Base-by-base conservation (phyloP, 2,797 vertebrate species). In the Leptodactylus fallax region DNA sequence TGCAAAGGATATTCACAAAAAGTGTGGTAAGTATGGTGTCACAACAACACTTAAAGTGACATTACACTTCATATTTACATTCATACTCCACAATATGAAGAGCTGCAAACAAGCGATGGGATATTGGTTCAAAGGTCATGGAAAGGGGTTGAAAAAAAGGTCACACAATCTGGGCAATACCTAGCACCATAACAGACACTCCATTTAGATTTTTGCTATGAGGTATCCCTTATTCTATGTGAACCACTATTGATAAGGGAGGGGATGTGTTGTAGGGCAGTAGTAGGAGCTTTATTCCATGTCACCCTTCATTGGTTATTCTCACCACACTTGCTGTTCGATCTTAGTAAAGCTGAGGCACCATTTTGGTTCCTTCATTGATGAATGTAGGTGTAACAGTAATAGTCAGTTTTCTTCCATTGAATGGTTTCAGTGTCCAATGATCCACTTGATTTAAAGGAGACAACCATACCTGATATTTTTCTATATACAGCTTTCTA, bases 1-100 rank as follows among this genome's bases (percentile, higher is more conserved):
- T 90, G 96, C 95, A 91, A 97, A 97, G 91, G 96, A 97, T 87
- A 94, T 96, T 92, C 97, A 97, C 93, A 97, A 96, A 91, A 97
- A 98, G 92, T 98, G 98, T 93, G 72, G 97, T 99, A 93, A 95
- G 97, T 95, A 79, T 72, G 23, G 21, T 21, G 23, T 9, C 49
- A 27, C 25, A 27, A 16, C 49, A 25, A n/a, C 27, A 21, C 19
- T 23, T 63, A 61, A 61, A 61, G 19, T 61, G 19, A 61, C 0
- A 21, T 21, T 21, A 61, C 36, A 36, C 36, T 36, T 36, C 36
- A 36, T 36, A 36, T 36, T 55, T 12, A 55, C 13, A 13, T 55
- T 55, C 11, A 55, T 55, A 13, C 13, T 55, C 11, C 53, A 55
- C 13, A 13, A 55, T 12, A 55, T 12, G 53, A 55, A 13, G 2